Evolutionary conservation across 2,797 vertebrate species (phyloP).

Genomic region (Capromys pilorides): DNA sequence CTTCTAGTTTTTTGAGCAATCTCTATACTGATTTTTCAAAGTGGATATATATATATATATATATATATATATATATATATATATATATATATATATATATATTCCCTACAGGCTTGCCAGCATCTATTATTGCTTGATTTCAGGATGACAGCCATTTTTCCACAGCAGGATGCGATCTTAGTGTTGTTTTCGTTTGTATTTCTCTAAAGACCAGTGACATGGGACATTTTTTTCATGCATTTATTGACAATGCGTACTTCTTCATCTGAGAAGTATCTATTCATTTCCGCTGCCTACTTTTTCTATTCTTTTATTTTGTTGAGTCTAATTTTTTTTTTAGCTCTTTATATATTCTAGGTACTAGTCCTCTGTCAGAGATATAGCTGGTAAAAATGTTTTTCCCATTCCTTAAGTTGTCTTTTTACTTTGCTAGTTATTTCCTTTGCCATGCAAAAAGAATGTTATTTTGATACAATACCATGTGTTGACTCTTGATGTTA

Average conservation of each 20-base stretch:
- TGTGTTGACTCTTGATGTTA: not conserved
- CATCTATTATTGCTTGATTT: not conserved
- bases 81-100: not conserved
- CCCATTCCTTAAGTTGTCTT: not conserved
- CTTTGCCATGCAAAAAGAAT: not conserved
- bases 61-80: too few relatives aligned
- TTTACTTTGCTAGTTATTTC: not conserved
- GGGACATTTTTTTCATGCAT: not conserved
- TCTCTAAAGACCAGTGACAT: not conserved
- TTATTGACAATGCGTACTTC: not conserved
- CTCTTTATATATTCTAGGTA: not conserved
- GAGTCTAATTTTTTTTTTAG: not conserved
- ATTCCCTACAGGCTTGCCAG: not conserved
- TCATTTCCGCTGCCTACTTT: not conserved
- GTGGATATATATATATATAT: not conserved
- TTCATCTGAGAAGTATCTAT: not conserved
- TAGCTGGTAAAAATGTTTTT: not conserved
- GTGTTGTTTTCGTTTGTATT: not conserved
- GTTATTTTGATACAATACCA: not conserved
- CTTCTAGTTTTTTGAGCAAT: not conserved
- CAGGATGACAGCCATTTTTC: not conserved
- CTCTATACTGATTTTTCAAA: not conserved
- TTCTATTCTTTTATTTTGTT: not conserved
- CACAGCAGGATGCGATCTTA: not conserved
- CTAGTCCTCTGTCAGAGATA: not conserved